Conservation (phyloP, 2,113 vertebrate species). For the Argyrosomus japonicus region DNA sequence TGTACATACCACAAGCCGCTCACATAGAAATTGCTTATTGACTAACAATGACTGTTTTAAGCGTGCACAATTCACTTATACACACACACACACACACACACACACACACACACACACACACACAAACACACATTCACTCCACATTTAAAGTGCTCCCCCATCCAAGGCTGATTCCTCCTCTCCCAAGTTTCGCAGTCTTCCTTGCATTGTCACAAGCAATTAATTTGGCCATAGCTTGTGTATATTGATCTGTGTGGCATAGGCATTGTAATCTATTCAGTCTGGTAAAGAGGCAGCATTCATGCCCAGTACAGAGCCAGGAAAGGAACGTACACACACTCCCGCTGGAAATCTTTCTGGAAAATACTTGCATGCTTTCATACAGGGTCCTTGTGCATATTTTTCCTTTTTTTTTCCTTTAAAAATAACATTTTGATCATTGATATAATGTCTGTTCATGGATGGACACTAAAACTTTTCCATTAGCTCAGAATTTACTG, state of each 20-base stretch:
- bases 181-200: conserved; percentile 61
- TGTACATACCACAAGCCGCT: conserved; percentile 31
- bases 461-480: conserved; percentile 26
- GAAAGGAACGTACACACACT: conserved; percentile 35
- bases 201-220: conserved; percentile 83
- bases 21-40: conserved; percentile 68
- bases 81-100: conserved; percentile 19
- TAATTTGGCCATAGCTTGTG: conserved; percentile 83
- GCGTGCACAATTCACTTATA: conserved; percentile 54
- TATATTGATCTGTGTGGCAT: conserved; percentile 81
- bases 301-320: conserved; percentile 63
- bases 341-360: conserved; percentile 59
- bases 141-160: conserved; percentile 13
- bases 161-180: conserved; percentile 42
- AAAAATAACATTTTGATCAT: not conserved
- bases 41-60: conserved; percentile 70
- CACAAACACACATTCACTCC: conserved; percentile 12
- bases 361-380: conserved; percentile 38
- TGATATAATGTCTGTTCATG: conserved; percentile 13
- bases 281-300: conserved; percentile 76
- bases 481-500: not conserved
- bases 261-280: conserved; percentile 82
- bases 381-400: not conserved
- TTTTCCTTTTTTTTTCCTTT: not conserved
- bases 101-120: conserved; percentile 29